These are phyloP conservation scores for Metallyticus violacea DNA, from an alignment of 2,888 invertebrate genomes.

Conservation along the genomic window DNA sequence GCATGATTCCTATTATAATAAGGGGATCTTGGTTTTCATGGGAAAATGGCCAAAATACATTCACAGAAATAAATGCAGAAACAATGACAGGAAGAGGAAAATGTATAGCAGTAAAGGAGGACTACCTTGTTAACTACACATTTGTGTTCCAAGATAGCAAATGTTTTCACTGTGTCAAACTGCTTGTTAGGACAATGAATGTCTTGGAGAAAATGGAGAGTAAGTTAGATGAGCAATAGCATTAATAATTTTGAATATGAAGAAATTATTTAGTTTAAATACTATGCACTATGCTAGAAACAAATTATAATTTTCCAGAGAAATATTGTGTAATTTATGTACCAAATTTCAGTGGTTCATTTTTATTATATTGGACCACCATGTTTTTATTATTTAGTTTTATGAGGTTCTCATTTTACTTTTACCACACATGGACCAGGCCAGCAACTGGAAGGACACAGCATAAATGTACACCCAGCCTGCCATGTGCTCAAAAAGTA, in stretches of 20 bases:
- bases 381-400: too few species aligned
- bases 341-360: too few species aligned
- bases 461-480: too few species aligned
- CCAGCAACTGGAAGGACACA: too few species aligned
- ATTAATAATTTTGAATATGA: too few species aligned
- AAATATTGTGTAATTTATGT: too few species aligned
- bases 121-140: conserved; percentile 78
- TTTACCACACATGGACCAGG: too few species aligned
- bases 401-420: too few species aligned
- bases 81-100: conserved; percentile 67
- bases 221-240: conserved; percentile 51
- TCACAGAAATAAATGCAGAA: conserved; percentile 77
- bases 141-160: conserved; percentile 68
- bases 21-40: conserved; percentile 90
- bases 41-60: conserved; percentile 79
- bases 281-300: too few species aligned
- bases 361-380: too few species aligned
- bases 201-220: conserved; percentile 86
- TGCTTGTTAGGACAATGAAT: conserved; percentile 82
- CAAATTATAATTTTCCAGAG: too few species aligned
- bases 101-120: conserved; percentile 70
- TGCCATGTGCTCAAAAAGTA: too few species aligned
- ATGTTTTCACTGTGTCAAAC: conserved; percentile 83
- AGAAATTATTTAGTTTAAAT: not conserved
- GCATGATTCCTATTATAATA: conserved; percentile 73